Evolutionary conservation across 2,113 vertebrate species (phyloP).

Genomic region (Corynorhinus townsendii): DNA sequence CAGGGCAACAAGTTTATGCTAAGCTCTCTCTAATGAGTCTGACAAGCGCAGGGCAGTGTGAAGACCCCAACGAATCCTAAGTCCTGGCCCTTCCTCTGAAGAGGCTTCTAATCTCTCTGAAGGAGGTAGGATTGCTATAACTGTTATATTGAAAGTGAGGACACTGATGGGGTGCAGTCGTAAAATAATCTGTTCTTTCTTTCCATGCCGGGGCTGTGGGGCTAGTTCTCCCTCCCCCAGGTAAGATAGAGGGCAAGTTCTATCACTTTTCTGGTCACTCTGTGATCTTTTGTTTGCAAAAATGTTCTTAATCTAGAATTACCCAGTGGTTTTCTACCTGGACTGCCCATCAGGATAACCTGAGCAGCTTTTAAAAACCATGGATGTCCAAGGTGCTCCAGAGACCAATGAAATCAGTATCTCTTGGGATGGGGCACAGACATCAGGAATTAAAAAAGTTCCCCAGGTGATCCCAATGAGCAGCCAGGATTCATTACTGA

Average conservation of each 20-base stretch:
- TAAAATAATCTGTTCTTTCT: not conserved
- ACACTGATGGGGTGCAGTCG: not conserved
- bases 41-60: not conserved
- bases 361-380: not conserved
- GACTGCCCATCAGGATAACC: not conserved
- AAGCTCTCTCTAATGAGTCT: not conserved
- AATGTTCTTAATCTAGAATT: conserved; percentile 10
- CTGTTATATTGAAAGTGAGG: not conserved
- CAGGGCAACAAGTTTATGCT: not conserved
- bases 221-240: not conserved
- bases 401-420: not conserved
- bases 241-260: not conserved
- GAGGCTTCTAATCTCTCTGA: not conserved
- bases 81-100: not conserved
- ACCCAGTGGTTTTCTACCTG: not conserved
- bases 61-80: not conserved
- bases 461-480: not conserved
- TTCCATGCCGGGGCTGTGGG: not conserved
- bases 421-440: not conserved
- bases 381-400: not conserved
- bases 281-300: conserved; percentile 23
- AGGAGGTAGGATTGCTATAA: not conserved
- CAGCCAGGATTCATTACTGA: not conserved
- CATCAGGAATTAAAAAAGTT: conserved; percentile 48
- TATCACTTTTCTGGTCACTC: not conserved